Percentiles rank a stretch among this genome's conserved stretches.
Conservation (phyloP, 2,113 vertebrate genomes). For the Catharus minimus region DNA sequence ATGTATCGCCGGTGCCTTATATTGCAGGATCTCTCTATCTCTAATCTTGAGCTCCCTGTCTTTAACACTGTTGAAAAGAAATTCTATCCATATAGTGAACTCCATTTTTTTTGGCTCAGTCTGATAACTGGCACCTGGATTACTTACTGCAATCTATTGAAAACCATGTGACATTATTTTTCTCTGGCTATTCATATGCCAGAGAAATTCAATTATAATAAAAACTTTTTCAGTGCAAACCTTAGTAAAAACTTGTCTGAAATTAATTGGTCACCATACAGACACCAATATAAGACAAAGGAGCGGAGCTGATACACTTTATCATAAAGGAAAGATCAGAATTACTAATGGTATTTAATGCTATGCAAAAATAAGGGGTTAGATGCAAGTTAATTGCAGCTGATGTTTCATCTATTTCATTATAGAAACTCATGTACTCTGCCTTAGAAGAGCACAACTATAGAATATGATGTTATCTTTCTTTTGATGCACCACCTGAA, state of each 20-base stretch:
- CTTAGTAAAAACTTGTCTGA: not conserved
- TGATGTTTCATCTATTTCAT: not conserved
- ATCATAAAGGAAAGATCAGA: conserved; percentile 15
- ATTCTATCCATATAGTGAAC: not conserved
- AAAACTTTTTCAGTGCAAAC: not conserved
- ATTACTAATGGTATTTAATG: conserved; percentile 3
- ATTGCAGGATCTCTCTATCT: not conserved
- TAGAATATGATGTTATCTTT: not conserved
- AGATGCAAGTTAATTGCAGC: conserved; percentile 27
- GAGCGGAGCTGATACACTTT: not conserved
- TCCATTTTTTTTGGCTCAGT: not conserved
- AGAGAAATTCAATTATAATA: not conserved
- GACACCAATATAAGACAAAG: conserved; percentile 4
- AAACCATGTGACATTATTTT: not conserved
- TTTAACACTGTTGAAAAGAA: not conserved
- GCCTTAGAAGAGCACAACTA: not conserved
- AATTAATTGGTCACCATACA: conserved; percentile 19
- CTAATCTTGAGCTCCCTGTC: not conserved
- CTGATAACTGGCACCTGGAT: not conserved
- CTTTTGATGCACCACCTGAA: conserved; percentile 24
- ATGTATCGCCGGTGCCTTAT: not conserved
- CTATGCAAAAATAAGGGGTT: conserved; percentile 19
- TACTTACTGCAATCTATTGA: not conserved
- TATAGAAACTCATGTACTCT: not conserved
- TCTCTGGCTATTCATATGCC: not conserved